Evolutionary conservation across 2,888 invertebrate genomes (phyloP).

Genomic region (Carterocephalus palaemon): DNA sequence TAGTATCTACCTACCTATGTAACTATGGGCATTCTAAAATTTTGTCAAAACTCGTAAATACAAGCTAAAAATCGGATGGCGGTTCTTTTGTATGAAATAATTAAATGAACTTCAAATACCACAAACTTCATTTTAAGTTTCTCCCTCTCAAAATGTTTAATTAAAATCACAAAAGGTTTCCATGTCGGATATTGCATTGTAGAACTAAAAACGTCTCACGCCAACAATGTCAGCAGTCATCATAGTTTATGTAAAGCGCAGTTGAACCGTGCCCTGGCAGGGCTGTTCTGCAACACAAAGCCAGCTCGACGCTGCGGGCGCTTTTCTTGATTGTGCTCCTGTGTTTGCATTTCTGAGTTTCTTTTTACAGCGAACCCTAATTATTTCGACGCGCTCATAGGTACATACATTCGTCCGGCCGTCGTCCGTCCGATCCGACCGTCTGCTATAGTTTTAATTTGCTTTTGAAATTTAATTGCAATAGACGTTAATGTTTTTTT

Average conservation of each 20-base stretch:
- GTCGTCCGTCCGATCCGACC: no score
- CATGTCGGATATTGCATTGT: conserved; percentile 19
- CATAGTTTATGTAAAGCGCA: conserved; percentile 24
- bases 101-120: neutral
- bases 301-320: conserved; percentile 21
- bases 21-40: no score
- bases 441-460: conserved; percentile 13
- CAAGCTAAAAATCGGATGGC: no score
- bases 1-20: no score
- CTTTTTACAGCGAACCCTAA: conserved; percentile 21
- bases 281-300: conserved; percentile 10
- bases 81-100: no score
- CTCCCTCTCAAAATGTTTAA: conserved; percentile 9
- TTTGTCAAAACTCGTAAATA: no score
- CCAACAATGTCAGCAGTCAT: conserved; percentile 21
- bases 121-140: conserved; percentile 1
- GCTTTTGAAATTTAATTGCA: conserved; percentile 15
- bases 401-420: conserved; percentile 18
- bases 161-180: conserved; percentile 14
- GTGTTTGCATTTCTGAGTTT: conserved; percentile 21
- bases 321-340: conserved; percentile 24
- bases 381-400: conserved; percentile 21
- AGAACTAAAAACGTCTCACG: conserved; percentile 17
- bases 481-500: conserved; percentile 7
- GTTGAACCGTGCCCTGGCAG: conserved; percentile 17